Conservation (phyloP, 2,113 vertebrate species). For the Gobius niger region DNA sequence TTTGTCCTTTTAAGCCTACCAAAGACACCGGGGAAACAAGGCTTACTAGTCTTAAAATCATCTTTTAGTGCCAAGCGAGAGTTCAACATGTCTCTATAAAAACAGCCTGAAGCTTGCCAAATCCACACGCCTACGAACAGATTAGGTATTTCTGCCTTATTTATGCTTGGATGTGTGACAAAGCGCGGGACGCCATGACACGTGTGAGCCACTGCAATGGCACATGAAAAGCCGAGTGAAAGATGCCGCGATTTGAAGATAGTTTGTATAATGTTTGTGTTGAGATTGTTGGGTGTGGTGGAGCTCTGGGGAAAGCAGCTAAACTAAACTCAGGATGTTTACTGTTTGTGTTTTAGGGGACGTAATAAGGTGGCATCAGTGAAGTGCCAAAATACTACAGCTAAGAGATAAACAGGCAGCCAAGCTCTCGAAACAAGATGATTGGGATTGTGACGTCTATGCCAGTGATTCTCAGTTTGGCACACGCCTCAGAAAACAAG, state of each 20-base stretch:
- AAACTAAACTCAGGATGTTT: conserved; percentile 10
- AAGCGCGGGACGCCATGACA: conserved; percentile 1
- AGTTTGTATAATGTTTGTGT: neutral
- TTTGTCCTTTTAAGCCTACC: neutral
- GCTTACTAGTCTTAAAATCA: neutral
- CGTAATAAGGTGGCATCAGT: neutral
- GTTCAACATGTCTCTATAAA: neutral
- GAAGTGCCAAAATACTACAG: neutral
- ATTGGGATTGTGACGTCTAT: neutral
- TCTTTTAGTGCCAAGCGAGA: neutral
- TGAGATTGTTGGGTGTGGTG: conserved; percentile 17
- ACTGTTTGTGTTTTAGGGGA: neutral
- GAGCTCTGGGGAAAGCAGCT: neutral
- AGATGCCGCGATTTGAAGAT: neutral
- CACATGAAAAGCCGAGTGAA: neutral
- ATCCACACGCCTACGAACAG: conserved; percentile 3
- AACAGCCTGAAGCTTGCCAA: conserved; percentile 11
- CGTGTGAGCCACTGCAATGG: neutral
- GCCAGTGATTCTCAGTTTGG: neutral
- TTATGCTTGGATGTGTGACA: neutral
- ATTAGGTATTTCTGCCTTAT: conserved; percentile 18
- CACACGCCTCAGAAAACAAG: no score
- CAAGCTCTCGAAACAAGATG: neutral
- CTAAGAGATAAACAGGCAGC: neutral
- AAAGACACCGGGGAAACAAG: conserved; percentile 5